These are phyloP conservation scores for Plotosus lineatus DNA, from an alignment of 2,113 vertebrate species.

Conservation along the genomic window DNA sequence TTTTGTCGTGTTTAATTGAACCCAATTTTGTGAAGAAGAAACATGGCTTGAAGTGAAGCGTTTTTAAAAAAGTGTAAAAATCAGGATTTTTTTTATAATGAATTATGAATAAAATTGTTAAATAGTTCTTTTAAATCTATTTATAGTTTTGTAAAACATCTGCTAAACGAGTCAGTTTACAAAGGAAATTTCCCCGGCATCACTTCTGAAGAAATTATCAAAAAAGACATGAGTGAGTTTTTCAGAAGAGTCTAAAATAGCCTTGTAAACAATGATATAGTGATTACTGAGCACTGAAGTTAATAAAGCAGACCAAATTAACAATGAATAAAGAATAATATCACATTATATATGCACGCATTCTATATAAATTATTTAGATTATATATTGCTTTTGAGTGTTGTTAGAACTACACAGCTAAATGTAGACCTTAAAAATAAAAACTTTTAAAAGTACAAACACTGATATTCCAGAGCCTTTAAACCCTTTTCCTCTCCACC, in stretches of 20 bases:
- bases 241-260: neutral
- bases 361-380: neutral
- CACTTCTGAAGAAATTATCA: neutral
- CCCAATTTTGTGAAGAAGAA: no score
- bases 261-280: neutral
- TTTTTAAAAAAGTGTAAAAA: no score
- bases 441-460: slow-evolving; percentile 30
- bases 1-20: no score
- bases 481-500: slow-evolving; percentile 44
- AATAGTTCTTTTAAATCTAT: no score
- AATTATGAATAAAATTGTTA: no score
- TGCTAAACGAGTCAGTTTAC: no score
- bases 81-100: no score
- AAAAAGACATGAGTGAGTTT: neutral
- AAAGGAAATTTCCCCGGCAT: no score
- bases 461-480: slow-evolving; percentile 24
- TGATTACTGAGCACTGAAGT: neutral
- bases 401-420: neutral
- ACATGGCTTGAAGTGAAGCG: no score
- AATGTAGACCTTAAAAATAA: neutral
- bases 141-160: no score
- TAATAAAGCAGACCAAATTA: neutral
- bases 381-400: neutral
- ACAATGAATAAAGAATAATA: neutral
- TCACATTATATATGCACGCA: neutral